Base-by-base conservation (phyloP, 2,797 vertebrate genomes). In the Syngnathus acus region DNA sequence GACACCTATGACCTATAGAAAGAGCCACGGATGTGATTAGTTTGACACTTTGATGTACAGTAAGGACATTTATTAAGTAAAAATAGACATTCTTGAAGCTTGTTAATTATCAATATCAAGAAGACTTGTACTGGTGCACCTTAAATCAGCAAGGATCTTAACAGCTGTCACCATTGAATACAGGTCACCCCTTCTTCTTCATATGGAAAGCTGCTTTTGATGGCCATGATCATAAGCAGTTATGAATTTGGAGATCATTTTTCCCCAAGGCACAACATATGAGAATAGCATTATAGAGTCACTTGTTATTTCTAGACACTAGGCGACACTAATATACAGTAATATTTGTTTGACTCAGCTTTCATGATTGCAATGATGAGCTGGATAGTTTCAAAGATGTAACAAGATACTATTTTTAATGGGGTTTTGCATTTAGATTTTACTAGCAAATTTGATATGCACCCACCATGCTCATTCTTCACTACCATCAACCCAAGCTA, bases 91-190 rank as follows among this genome's bases (percentile, higher is more conserved):
- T 54, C 53, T 54, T 26, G 23, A 26, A 23, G 23, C 21, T 32
- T 32, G 32, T 32, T 32, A 32, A 32, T 32, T 26, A 40, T 61
- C 8, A 23, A 43, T 43, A 21, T 10, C 19, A 45, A 40, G 9
- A n/a, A 62, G 13, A 40, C 8, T n/a, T 32, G 40, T 57, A 16
- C 72, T 79, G 79, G 73, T 81, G 74, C 69, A 76, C 65, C 74
- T 81, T 53, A 69, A 75, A 74, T 72, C 57, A 70, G 70, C 51
- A 47, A 72, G 68, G 61, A 84, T 81, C 76, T 73, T 65, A 79
- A 77, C 87, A 90, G 87, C 87, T 88, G 88, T 85, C 77, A 78
- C 65, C 79, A 79, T 74, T 75, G 75, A 83, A 81, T 69, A 37
- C 71, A 59, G 76, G 80, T 81, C 86, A 89, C 78, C 71, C 75